Conservation (phyloP, 2,888 invertebrate genomes). For the Thymelicus sylvestris region DNA sequence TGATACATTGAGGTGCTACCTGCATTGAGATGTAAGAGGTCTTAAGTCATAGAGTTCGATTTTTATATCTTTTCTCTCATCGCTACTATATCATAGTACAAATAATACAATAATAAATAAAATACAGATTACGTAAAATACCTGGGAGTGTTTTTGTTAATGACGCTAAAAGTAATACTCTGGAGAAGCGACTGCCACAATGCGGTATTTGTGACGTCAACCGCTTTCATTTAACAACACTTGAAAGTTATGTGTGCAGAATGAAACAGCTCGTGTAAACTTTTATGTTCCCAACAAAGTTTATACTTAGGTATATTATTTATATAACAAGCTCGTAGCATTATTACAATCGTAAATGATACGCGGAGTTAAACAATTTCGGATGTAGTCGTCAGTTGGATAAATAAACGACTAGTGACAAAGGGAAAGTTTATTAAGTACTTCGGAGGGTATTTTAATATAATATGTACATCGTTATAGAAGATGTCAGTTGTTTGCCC, state of each 20-base stretch:
- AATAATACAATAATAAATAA: neutral
- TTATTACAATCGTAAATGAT: no score
- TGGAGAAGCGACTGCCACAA: conserved; percentile 26
- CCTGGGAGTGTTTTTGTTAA: neutral
- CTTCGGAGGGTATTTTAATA: no score
- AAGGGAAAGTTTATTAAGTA: no score
- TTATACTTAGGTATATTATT: neutral
- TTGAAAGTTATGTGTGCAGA: conserved; percentile 18
- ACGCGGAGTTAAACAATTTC: no score
- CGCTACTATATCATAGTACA: conserved; percentile 1
- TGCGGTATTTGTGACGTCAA: conserved; percentile 36
- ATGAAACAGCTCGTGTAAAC: conserved; percentile 8
- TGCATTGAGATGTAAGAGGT: no score
- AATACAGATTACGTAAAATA: conserved; percentile 6
- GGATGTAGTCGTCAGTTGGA: no score
- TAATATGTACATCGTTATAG: no score
- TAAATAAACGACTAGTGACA: no score
- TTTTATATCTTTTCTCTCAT: no score
- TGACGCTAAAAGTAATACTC: conserved; percentile 23
- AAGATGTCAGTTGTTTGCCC: no score
- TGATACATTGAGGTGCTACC: no score
- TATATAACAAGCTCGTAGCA: neutral
- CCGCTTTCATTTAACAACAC: conserved; percentile 28
- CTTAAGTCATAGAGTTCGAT: no score
- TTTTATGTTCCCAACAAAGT: neutral